Evolutionary conservation across 2,113 vertebrate species (phyloP).

Genomic region (Uria aalge): DNA sequence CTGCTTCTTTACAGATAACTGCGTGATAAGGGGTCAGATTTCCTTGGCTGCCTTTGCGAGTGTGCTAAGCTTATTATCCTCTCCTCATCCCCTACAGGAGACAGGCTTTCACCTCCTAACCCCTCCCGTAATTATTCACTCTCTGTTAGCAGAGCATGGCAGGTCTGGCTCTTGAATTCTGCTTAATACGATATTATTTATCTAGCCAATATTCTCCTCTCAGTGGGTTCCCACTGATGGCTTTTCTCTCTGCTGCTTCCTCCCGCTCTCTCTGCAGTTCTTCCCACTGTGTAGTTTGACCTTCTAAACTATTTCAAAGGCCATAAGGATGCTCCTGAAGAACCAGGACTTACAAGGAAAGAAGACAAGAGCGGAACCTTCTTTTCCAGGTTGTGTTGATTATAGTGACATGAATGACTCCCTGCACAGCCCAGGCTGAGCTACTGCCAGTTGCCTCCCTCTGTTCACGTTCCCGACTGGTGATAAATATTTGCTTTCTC

Average conservation of each 20-base stretch:
- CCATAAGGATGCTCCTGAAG: neutral
- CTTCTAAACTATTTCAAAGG: neutral
- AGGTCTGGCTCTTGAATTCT: neutral
- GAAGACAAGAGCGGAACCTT: neutral
- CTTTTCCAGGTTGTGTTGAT: neutral
- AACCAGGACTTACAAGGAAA: neutral
- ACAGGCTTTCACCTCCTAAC: neutral
- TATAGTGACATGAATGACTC: neutral
- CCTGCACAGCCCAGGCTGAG: neutral
- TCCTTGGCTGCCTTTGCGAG: neutral
- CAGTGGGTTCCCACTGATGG: neutral
- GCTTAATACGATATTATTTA: constrained; percentile 12
- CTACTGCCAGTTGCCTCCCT: neutral
- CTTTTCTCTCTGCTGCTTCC: neutral
- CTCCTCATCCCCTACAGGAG: neutral
- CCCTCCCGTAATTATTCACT: neutral
- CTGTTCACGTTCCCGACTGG: neutral
- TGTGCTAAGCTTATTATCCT: neutral
- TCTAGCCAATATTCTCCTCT: neutral
- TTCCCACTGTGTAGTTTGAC: neutral
- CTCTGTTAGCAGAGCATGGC: neutral
- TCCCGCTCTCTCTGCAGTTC: neutral
- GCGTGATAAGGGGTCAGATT: neutral
- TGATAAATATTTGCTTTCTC: neutral
- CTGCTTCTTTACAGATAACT: neutral